Evolutionary conservation across 2,797 vertebrate species (phyloP), one percentile per base, ranked within the genome.

Genomic region (Margarornis squamiger): DNA sequence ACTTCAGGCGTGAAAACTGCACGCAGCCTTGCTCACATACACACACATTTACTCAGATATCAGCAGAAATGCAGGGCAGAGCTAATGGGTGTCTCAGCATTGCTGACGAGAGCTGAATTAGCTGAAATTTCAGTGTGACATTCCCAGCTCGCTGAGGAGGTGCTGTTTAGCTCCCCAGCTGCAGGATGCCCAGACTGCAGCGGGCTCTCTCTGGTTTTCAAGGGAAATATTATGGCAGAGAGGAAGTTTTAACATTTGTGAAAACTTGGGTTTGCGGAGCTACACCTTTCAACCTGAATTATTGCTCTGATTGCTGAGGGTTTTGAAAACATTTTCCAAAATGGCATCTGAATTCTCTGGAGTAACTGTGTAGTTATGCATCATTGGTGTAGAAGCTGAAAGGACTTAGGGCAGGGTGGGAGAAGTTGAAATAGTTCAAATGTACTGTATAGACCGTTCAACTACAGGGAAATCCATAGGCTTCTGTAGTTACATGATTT

Each of bases 11-110:
- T 86, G 66, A 66, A 86, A 83, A 48, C 51, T 51, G 62, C 34
- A 26, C 0, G 0, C 36, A 30, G n/a, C 1, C 3, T 52, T 12
- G 41, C 21, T 80, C 27, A 1, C 7, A 0, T 10, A 12, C 10
- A 3, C 2, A 1, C 8, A 3, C 5, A 11, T 48, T 45, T 20
- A 52, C 39, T 51, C 5, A 1, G 29, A 1, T 16, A 62, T 34
- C 61, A 38, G 75, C 85, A 92, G 75, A 86, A 89, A 72, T 4
- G 13, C 62, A 29, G 21, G 46, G 38, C 52, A 74, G 65, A 12
- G 39, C 57, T 14, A 38, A 1, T 4, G 13, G 21, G 12, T 19
- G 12, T 59, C 43, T 80, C 21, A 1, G 57, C 1, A 0, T 10
- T 3, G 1, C 6, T 32, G 16, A 20, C 36, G 49, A 30, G 24